phyloP scores from a whole-genome alignment of 1,140 invertebrate genomes.

The Calliopsis andreniformis region DNA sequence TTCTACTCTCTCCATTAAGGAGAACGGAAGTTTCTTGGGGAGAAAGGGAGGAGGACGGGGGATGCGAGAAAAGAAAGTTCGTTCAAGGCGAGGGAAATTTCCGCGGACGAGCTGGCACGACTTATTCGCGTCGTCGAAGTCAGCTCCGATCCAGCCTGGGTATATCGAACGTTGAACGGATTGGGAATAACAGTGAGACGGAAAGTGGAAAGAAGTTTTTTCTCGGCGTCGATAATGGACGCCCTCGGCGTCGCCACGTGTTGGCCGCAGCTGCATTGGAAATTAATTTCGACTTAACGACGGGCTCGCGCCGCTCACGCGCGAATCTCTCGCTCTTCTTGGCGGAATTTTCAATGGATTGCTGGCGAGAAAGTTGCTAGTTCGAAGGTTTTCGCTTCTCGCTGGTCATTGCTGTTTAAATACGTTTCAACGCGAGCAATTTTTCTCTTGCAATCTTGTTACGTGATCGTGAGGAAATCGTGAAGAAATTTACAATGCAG shows the following conservation, averaged over 20 bases:
- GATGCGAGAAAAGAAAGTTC: slow-evolving; percentile 4
- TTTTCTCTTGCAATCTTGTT: too few species aligned
- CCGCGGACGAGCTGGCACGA: slow-evolving; percentile 19
- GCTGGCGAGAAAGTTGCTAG: too few species aligned
- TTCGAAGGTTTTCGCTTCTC: too few species aligned
- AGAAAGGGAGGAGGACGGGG: neutral
- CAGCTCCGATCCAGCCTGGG: slow-evolving; percentile 8
- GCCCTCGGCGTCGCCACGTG: slow-evolving; percentile 46
- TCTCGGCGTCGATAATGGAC: slow-evolving; percentile 67
- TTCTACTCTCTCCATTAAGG: slow-evolving; percentile 35
- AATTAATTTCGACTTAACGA: slow-evolving; percentile 73
- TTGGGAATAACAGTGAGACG: slow-evolving; percentile 58
- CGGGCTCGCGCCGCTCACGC: neutral
- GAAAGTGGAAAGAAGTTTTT: slow-evolving; percentile 66
- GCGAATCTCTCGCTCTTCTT: neutral
- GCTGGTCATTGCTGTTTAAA: too few species aligned
- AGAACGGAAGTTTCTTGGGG: slow-evolving; percentile 36
- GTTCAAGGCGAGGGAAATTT: slow-evolving; percentile 34
- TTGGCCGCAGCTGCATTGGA: slow-evolving; percentile 68
- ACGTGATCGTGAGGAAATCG: too few species aligned
- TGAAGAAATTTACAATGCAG: too few species aligned
- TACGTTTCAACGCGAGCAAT: too few species aligned
- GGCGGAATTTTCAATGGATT: too few species aligned
- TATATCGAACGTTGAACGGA: slow-evolving; percentile 9
- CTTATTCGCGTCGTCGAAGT: slow-evolving; percentile 46